Percentiles rank a stretch among this genome's conserved stretches.
Evolutionary conservation across 2,888 invertebrate species (phyloP).

Genomic region (Brachypalpus laphriformis): DNA sequence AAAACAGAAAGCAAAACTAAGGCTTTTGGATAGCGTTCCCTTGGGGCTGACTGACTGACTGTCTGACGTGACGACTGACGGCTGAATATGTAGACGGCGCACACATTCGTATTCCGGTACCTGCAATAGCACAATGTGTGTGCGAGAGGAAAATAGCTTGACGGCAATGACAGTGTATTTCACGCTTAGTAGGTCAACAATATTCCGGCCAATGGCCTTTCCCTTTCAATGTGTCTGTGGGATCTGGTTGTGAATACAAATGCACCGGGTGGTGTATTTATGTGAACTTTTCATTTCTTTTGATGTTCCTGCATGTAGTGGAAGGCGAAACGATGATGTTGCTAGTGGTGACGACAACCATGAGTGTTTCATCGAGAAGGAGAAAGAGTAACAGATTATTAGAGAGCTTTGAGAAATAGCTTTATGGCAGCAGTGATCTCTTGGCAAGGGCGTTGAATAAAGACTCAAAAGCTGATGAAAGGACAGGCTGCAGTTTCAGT

Average conservation of each 20-base stretch:
- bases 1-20: constrained; percentile 12
- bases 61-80: constrained; percentile 32
- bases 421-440: constrained; percentile 1
- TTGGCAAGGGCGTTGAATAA: background rate
- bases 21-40: constrained; percentile 29
- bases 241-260: constrained; percentile 64
- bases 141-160: constrained; percentile 76
- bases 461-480: background rate
- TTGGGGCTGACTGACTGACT: constrained; percentile 41
- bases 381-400: constrained; percentile 1
- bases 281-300: constrained; percentile 71
- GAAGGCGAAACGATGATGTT: constrained; percentile 16
- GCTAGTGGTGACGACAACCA: background rate
- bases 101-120: constrained; percentile 17
- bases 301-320: constrained; percentile 32
- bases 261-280: constrained; percentile 22
- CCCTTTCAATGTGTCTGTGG: constrained; percentile 81
- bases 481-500: background rate
- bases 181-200: constrained; percentile 83
- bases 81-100: background rate
- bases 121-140: constrained; percentile 36
- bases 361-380: background rate
- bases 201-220: constrained; percentile 84
- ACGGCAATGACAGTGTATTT: constrained; percentile 82
- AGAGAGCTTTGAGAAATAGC: constrained; percentile 42